A percentile compares a stretch with the other conserved stretches of the same genome.
phyloP scores from a whole-genome alignment of 2,888 invertebrate species.

The Chouioia cunea region DNA sequence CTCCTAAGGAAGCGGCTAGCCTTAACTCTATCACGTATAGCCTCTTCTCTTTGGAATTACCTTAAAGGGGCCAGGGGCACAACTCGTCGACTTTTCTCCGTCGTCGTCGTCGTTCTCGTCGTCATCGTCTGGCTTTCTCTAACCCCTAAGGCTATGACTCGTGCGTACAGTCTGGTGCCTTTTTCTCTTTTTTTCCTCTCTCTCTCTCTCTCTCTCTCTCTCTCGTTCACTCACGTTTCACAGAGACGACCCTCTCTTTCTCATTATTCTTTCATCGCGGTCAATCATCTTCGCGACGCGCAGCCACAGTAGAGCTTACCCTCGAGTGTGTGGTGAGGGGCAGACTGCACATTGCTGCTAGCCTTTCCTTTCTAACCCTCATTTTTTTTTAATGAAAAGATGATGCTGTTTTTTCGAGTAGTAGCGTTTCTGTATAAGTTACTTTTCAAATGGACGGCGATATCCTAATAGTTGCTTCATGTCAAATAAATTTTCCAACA shows the following conservation, averaged over 20 bases:
- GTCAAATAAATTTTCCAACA: too few species aligned
- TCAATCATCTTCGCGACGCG: constrained; percentile 53
- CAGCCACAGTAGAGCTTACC: constrained; percentile 7
- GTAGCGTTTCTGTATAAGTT: too few species aligned
- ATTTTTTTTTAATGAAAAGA: too few species aligned
- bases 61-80: too few species aligned
- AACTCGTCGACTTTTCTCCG: constrained; percentile 16
- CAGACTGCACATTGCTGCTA: background rate
- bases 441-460: too few species aligned
- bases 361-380: constrained; percentile 7
- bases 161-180: constrained; percentile 17
- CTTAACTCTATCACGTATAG: too few species aligned
- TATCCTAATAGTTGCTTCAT: too few species aligned
- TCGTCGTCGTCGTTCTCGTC: constrained; percentile 1
- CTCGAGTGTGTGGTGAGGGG: background rate
- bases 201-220: constrained; percentile 38
- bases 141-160: constrained; percentile 17
- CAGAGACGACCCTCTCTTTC: constrained; percentile 2
- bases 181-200: constrained; percentile 22
- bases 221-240: constrained; percentile 33
- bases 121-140: constrained; percentile 8
- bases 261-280: constrained; percentile 49
- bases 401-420: too few species aligned
- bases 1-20: background rate
- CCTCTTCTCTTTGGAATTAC: too few species aligned